A percentile compares a stretch with the other conserved stretches of the same genome.
phyloP scores from a whole-genome alignment of 2,888 invertebrate genomes.

The Phyllotreta striolata region DNA sequence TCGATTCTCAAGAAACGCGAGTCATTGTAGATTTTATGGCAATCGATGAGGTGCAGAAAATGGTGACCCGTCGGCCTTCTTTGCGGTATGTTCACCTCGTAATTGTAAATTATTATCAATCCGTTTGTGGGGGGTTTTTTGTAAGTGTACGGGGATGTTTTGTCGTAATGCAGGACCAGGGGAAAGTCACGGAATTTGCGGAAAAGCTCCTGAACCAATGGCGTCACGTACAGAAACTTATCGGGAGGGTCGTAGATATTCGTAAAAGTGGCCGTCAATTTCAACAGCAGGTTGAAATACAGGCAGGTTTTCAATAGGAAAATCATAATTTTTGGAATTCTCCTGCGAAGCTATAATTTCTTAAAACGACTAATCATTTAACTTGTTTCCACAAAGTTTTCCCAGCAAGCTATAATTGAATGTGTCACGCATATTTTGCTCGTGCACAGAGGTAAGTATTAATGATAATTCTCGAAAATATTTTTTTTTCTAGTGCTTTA shows the following conservation, averaged over 20 bases:
- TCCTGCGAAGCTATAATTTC: too few relatives aligned
- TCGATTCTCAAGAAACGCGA: background rate
- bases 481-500: too few relatives aligned
- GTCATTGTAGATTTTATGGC: background rate
- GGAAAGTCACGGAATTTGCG: background rate
- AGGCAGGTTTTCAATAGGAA: background rate
- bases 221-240: background rate
- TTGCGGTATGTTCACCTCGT: background rate
- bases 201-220: background rate
- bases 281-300: background rate
- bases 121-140: background rate
- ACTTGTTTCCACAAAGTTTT: too few relatives aligned
- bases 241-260: background rate
- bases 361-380: too few relatives aligned
- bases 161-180: background rate
- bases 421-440: too few relatives aligned
- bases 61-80: background rate
- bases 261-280: background rate
- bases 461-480: too few relatives aligned
- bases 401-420: too few relatives aligned
- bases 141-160: background rate
- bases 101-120: background rate
- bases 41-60: slow-evolving; percentile 1
- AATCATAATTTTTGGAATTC: too few relatives aligned
- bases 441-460: too few relatives aligned